These are phyloP conservation scores for Sebastes ruberrimus DNA, from an alignment of 2,797 vertebrate species.

Conservation along the genomic window DNA sequence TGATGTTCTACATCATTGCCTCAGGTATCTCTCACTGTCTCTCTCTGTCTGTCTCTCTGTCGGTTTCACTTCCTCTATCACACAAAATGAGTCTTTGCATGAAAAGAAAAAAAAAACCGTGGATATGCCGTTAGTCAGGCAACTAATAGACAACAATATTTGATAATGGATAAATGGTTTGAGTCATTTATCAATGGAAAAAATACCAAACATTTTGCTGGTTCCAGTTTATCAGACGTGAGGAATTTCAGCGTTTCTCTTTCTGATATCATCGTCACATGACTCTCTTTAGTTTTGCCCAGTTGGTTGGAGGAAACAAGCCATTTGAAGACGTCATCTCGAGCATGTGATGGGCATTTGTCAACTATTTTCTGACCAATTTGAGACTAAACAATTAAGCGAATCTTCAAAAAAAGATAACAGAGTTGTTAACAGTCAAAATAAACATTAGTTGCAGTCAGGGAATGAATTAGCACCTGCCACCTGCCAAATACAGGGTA, in stretches of 20 bases:
- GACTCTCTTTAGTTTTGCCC: background rate
- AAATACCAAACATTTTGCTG: background rate
- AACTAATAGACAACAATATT: background rate
- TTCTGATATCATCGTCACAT: background rate
- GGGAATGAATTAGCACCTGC: background rate
- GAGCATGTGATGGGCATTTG: background rate
- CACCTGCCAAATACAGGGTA: too few relatives aligned
- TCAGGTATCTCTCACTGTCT: constrained; percentile 56
- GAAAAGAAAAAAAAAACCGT: background rate
- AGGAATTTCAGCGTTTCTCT: background rate
- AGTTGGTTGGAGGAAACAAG: background rate
- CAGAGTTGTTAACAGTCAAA: background rate
- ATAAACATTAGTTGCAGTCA: background rate
- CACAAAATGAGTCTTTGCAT: constrained; percentile 6
- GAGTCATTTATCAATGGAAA: background rate
- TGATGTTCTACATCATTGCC: constrained; percentile 71
- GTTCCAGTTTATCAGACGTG: background rate
- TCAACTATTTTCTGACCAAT: background rate
- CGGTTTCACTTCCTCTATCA: constrained; percentile 11
- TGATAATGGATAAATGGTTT: background rate
- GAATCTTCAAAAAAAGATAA: background rate
- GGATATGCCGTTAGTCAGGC: background rate
- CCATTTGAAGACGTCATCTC: background rate
- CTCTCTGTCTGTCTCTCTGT: constrained; percentile 34
- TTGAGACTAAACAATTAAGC: background rate